Conservation (phyloP, 2,113 vertebrate species). For the Junco hyemalis region DNA sequence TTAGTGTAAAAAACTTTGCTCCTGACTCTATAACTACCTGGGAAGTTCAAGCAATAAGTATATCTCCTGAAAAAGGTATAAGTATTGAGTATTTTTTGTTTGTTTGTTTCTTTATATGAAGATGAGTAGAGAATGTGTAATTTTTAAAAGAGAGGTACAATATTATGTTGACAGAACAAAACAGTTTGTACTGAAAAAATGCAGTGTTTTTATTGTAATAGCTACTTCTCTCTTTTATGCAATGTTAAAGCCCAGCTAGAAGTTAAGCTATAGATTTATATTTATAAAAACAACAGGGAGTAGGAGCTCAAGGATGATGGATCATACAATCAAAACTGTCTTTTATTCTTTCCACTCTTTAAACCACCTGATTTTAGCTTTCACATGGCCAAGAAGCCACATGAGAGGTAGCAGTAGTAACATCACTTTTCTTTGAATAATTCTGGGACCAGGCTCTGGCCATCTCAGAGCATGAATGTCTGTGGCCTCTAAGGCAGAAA, state of each 20-base stretch:
- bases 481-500: neutral
- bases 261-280: neutral
- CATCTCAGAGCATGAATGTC: neutral
- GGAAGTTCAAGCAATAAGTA: constrained; percentile 82
- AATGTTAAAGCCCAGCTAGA: neutral
- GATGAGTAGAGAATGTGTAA: neutral
- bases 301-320: neutral
- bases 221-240: neutral
- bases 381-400: neutral
- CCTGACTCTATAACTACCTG: constrained; percentile 87
- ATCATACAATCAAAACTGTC: neutral
- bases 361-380: neutral
- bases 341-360: neutral
- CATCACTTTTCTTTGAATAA: neutral
- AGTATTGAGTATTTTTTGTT: neutral
- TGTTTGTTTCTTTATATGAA: rapidly evolving
- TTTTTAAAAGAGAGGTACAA: neutral
- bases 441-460: neutral
- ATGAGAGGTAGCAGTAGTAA: neutral
- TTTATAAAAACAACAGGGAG: neutral
- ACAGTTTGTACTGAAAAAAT: neutral
- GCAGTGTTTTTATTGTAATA: neutral
- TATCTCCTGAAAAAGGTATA: constrained; percentile 77
- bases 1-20: constrained; percentile 19
- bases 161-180: neutral